Base-by-base conservation (phyloP, 2,888 invertebrate species). In the Calliopum simillimum region DNA sequence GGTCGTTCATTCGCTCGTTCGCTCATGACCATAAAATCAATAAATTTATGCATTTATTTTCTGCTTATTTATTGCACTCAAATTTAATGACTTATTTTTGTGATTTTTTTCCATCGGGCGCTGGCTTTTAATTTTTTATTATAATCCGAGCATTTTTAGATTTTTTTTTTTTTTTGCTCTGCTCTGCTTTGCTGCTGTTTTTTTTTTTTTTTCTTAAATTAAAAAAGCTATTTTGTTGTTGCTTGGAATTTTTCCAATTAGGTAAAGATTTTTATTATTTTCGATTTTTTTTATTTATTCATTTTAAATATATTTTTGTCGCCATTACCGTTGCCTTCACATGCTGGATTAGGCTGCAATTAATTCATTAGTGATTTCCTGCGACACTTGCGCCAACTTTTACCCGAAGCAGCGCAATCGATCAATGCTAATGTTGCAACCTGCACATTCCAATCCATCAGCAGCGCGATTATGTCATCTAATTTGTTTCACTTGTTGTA, bases 51-150 rank as follows among this genome's bases (percentile, higher is more conserved):
- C 79, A 79, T 76, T 78, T 79, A 79, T 80, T 81, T 59, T 16
- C 67, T 41, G 56, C 56, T 58, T 79, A 80, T 81, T 81, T 80
- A 79, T 80, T 77, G 78, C 78, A 79, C 79, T 81, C 79, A 76
- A 77, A 79, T 77, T 79, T 80, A 82, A 82, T 81, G 79, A 79
- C 80, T 82, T 82, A 80, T 78, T 80, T 79, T 46, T 79, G 73
- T 75, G 75, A 75, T 76, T 74, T 78, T 69, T 55, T 53, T 23
- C 13, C 5, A 11, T 25, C 4, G 56, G 25, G 23, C 33, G 2
- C 13, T 14, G 25, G 46, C 16, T 69, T 65, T 62, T 59, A 21
- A 67, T 47, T 49, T 69, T 69, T 58, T 14, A 66, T 55, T 51
- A 66, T 69, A 46, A 25, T 64, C 58, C 11, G 16, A 58, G 25